A percentile compares a stretch with the other conserved stretches of the same genome.
Conservation (phyloP, 2,888 invertebrate genomes). For the Scaptodrosophila latifasciaeformis region DNA sequence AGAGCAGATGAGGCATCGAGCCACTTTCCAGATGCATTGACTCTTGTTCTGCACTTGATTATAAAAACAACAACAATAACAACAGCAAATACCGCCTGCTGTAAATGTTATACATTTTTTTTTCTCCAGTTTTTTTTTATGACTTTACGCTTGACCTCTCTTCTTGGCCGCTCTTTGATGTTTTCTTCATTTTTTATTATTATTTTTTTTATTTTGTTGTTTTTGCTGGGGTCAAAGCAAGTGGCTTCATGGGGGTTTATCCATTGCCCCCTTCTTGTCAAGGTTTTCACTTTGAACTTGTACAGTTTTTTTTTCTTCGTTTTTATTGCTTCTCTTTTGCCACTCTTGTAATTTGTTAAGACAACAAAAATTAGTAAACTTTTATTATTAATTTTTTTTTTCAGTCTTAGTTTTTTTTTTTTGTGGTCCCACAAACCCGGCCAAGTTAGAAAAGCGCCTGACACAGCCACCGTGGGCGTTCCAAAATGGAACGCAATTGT, state of each 20-base stretch:
- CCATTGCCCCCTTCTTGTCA: slow-evolving; percentile 17
- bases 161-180: slow-evolving; percentile 57
- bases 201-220: slow-evolving; percentile 29
- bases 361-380: no score
- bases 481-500: slow-evolving; percentile 3
- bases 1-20: no score
- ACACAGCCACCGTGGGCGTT: no score
- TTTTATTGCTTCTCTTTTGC: slow-evolving; percentile 11
- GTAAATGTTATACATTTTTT: slow-evolving; percentile 14
- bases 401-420: no score
- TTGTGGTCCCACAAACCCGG: no score
- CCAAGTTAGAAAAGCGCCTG: no score
- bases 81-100: slow-evolving; percentile 21
- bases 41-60: slow-evolving; percentile 26
- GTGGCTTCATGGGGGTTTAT: slow-evolving; percentile 18
- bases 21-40: no score
- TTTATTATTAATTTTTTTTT: no score
- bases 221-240: slow-evolving; percentile 50
- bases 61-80: slow-evolving; percentile 5
- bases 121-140: slow-evolving; percentile 31
- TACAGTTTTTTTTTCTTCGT: slow-evolving; percentile 26
- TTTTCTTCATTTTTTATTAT: slow-evolving; percentile 3
- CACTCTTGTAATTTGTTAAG: slow-evolving; percentile 60
- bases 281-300: slow-evolving; percentile 54
- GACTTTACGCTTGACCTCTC: slow-evolving; percentile 65